Conservation (phyloP, 2,797 vertebrate genomes). For the Pipistrellus pipistrellus region DNA sequence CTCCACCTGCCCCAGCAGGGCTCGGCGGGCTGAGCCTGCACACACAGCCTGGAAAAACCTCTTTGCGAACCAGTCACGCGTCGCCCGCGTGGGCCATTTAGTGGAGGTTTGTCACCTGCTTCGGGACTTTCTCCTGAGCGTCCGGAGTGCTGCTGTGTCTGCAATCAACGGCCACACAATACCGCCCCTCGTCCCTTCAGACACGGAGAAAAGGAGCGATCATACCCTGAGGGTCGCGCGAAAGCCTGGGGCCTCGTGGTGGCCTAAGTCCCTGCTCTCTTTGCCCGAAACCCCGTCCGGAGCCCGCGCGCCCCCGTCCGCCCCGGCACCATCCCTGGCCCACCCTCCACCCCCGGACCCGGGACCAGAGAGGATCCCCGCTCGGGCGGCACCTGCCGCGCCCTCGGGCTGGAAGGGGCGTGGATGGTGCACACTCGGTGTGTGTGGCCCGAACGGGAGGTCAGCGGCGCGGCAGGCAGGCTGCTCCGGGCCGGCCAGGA, state of each 20-base stretch:
- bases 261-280: background rate
- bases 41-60: background rate
- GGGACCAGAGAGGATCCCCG: background rate
- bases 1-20: background rate
- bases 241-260: background rate
- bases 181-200: background rate
- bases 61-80: background rate
- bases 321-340: background rate
- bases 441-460: background rate
- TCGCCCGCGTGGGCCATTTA: background rate
- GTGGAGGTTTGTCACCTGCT: conserved; percentile 17
- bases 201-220: background rate
- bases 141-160: background rate
- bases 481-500: background rate
- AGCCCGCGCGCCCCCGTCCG: background rate
- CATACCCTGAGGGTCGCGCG: background rate
- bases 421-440: conserved; percentile 4
- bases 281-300: background rate
- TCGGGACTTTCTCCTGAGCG: background rate
- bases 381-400: background rate
- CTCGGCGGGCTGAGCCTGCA: background rate
- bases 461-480: no score
- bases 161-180: background rate
- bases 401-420: background rate
- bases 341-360: background rate